Base-by-base conservation (phyloP, 2,888 invertebrate genomes). In the Lasioglossum zephyrum region DNA sequence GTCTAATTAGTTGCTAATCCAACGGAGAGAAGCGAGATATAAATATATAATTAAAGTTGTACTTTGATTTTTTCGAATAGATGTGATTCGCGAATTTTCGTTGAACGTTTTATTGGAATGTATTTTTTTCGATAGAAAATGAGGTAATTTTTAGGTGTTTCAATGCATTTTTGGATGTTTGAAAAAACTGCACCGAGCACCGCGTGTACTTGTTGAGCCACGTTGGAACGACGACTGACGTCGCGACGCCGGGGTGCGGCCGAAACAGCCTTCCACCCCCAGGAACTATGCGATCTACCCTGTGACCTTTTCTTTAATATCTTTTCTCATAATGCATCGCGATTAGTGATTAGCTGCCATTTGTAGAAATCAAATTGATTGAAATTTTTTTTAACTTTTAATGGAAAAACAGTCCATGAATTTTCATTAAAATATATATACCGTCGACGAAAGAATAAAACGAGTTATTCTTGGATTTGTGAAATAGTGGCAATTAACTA, bases 151-250 rank as follows among this genome's bases (percentile, higher is more conserved):
- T 80, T 70, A 81, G 60, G 75, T 79, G 57, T 36, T 76, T 31
- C 36, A 26, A 70, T 74, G 80, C 53, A 75, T 83, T 79, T 85
- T 78, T 26, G 49, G 80, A 86, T 86, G 70, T 87, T 87, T 91
- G 79, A 87, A 90, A 79, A 73, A 22, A 47, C 75, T 76, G 39
- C 49, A 81, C 76, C 36, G 36, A 73, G 53, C 57, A 74, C 88
- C 91, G 92, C 90, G 91, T 89, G 89, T 93, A 94, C 94, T 93
- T 94, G 94, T 94, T 94, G 93, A 94, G 93, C 93, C 92, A 91
- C 93, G 93, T 91, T 93, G 90, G 90, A 92, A 89, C 91, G 91
- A 90, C 91, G 92, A 93, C 93, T 93, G 93, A 92, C 92, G 91
- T 93, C 91, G 93, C 92, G 93, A 90, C 91, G 91, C 85, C 92